phyloP scores from a whole-genome alignment of 2,888 invertebrate species.

The Limulus polyphemus region DNA sequence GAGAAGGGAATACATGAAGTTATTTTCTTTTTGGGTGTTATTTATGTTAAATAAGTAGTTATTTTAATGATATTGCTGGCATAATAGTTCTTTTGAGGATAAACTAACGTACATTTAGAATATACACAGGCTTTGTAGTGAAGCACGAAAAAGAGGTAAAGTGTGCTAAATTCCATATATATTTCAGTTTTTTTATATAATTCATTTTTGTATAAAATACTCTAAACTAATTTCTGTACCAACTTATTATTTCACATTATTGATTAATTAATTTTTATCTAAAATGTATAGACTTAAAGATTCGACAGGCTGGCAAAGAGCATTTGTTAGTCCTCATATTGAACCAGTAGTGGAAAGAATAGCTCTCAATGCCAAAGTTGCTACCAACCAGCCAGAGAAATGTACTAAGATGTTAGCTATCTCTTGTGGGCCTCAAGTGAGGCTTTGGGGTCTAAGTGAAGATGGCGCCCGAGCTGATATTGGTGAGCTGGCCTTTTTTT shows the following conservation, averaged over 20 bases:
- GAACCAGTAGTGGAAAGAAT: slow-evolving; percentile 79
- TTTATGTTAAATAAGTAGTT: too few species aligned
- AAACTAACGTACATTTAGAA: too few species aligned
- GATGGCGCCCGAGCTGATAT: slow-evolving; percentile 60
- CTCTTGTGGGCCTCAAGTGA: slow-evolving; percentile 59
- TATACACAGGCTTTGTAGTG: too few species aligned
- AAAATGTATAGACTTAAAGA: slow-evolving; percentile 63
- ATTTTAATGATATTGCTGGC: too few species aligned
- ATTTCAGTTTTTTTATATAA: too few species aligned
- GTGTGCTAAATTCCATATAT: too few species aligned
- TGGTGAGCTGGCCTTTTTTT: slow-evolving; percentile 41
- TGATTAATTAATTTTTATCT: slow-evolving; percentile 1
- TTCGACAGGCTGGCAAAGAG: slow-evolving; percentile 79
- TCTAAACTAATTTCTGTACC: background rate
- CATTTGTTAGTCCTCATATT: slow-evolving; percentile 67
- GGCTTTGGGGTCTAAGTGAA: slow-evolving; percentile 66
- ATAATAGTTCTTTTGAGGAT: too few species aligned
- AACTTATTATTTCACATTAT: background rate
- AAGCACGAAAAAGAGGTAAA: too few species aligned
- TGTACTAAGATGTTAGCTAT: slow-evolving; percentile 66
- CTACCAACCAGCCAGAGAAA: slow-evolving; percentile 32
- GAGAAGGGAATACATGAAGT: too few species aligned
- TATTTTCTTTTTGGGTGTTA: too few species aligned
- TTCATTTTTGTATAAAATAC: too few species aligned
- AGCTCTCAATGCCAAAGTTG: slow-evolving; percentile 59